These are phyloP conservation scores for Chitala chitala DNA, from an alignment of 2,113 vertebrate species.

Conservation along the genomic window DNA sequence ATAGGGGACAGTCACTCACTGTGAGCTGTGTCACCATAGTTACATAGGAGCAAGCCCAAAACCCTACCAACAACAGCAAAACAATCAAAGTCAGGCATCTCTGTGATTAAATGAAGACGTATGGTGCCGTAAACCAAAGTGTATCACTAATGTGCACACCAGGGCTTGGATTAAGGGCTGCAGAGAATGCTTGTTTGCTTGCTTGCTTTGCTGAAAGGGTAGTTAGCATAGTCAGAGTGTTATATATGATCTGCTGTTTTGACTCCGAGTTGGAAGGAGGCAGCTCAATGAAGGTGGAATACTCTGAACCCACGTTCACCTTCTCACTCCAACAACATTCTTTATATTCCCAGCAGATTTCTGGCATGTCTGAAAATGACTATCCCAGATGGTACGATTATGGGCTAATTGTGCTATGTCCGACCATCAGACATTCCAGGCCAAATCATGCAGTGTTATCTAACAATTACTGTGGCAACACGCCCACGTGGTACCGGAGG, in stretches of 20 bases:
- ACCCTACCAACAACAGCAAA: conserved; percentile 2
- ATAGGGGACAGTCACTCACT: neutral
- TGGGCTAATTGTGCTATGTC: neutral
- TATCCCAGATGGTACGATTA: conserved; percentile 16
- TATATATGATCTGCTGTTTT: neutral
- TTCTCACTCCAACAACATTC: neutral
- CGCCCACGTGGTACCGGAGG: neutral
- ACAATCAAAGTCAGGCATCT: neutral
- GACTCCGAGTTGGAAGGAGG: neutral
- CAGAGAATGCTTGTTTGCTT: too few relatives aligned
- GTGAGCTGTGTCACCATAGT: conserved; percentile 16
- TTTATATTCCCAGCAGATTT: neutral
- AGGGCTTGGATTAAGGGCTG: too few relatives aligned
- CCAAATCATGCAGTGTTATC: conserved; percentile 10
- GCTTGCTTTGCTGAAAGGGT: neutral
- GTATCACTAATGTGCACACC: neutral
- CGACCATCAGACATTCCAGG: neutral
- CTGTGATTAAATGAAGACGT: neutral
- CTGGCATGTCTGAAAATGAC: neutral
- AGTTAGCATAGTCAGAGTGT: neutral
- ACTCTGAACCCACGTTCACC: too few relatives aligned
- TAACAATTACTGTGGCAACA: conserved; percentile 10
- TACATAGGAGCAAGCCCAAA: neutral
- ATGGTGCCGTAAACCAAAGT: neutral
- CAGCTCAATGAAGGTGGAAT: neutral